Conservation (phyloP, 2,797 vertebrate species). For the Triplophysa yarkandensis region DNA sequence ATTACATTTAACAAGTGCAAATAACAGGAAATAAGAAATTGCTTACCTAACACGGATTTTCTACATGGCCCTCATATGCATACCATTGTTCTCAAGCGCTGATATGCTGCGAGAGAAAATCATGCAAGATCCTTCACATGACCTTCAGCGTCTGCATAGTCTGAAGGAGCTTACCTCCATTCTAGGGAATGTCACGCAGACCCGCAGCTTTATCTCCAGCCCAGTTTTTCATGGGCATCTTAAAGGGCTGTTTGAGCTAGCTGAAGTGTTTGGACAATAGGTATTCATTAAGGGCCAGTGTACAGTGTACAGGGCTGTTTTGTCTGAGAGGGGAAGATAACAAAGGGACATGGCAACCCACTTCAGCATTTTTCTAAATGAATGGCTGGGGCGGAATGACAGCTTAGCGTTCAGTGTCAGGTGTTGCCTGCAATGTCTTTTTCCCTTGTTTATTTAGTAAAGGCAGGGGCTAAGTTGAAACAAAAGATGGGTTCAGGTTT, state of each 20-base stretch:
- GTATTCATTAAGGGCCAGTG: conserved; percentile 57
- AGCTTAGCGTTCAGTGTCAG: conserved; percentile 49
- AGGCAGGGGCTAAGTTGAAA: conserved; percentile 24
- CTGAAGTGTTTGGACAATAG: conserved; percentile 56
- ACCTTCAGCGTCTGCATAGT: conserved; percentile 54
- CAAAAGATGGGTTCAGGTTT: conserved; percentile 47
- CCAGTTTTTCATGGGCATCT: conserved; percentile 56
- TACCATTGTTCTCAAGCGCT: conserved; percentile 30
- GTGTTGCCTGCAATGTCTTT: conserved; percentile 28
- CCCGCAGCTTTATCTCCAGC: conserved; percentile 50
- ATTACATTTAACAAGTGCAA: too few species aligned
- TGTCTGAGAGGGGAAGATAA: conserved; percentile 54
- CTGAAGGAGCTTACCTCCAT: conserved; percentile 43
- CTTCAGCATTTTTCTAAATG: conserved; percentile 52
- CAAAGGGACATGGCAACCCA: conserved; percentile 56
- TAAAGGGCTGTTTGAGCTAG: conserved; percentile 48
- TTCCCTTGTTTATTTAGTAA: conserved; percentile 43
- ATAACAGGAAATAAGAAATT: not conserved
- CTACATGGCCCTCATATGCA: conserved; percentile 1
- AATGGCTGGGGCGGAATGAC: conserved; percentile 44
- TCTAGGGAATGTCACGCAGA: conserved; percentile 55
- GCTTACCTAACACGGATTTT: not conserved
- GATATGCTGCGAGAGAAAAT: conserved; percentile 36
- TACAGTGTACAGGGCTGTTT: conserved; percentile 58
- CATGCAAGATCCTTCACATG: conserved; percentile 40